phyloP scores from a whole-genome alignment of 2,113 vertebrate species.

The Edolisoma coerulescens region DNA sequence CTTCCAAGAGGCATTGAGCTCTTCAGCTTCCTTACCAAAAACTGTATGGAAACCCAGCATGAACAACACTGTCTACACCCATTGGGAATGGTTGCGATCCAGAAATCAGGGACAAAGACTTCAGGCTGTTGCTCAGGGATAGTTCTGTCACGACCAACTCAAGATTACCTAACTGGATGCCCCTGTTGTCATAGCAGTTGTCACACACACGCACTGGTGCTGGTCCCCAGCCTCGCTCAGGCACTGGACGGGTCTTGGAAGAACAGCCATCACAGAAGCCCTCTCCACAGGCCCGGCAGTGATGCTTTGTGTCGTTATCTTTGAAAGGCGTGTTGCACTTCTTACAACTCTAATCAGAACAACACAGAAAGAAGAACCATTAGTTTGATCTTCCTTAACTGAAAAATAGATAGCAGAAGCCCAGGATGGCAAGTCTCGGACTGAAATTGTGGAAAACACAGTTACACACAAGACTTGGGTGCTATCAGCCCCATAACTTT shows the following conservation, averaged over 20 bases:
- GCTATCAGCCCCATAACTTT: neutral
- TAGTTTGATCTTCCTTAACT: neutral
- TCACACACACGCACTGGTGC: constrained; percentile 92
- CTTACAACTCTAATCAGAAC: constrained; percentile 82
- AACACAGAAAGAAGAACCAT: constrained; percentile 23
- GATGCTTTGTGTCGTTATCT: constrained; percentile 94
- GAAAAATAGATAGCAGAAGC: neutral
- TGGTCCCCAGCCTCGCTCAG: constrained; percentile 95
- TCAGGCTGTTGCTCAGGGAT: neutral
- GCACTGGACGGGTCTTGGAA: constrained; percentile 89
- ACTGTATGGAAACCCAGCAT: neutral
- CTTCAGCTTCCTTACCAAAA: neutral
- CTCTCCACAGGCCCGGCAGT: constrained; percentile 95
- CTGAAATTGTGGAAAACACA: neutral
- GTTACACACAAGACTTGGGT: neutral
- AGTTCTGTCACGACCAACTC: neutral
- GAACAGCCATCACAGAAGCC: constrained; percentile 96
- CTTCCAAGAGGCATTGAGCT: neutral
- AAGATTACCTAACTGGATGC: constrained; percentile 79
- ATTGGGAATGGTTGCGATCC: neutral
- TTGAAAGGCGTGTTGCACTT: constrained; percentile 88
- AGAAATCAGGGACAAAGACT: neutral
- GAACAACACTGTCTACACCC: neutral
- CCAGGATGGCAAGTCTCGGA: neutral
- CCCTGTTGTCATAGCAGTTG: constrained; percentile 86